Conservation (phyloP, 2,113 vertebrate species). For the Turdus rufiventris region DNA sequence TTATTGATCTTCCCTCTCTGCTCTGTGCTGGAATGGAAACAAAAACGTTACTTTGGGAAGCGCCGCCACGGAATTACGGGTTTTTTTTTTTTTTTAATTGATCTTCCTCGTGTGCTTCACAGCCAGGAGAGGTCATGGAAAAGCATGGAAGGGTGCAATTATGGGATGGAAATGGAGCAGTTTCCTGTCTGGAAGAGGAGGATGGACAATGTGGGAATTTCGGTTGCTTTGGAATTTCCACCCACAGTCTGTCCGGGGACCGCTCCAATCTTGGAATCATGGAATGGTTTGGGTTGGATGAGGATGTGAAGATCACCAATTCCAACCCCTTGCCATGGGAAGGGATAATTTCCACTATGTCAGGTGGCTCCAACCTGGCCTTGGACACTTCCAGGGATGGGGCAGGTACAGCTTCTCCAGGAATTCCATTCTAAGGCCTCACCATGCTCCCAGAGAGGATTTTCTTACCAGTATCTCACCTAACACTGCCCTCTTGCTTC, state of each 20-base stretch:
- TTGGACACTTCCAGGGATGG: neutral
- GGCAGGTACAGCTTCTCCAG: neutral
- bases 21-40: neutral
- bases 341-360: neutral
- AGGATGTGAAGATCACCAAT: neutral
- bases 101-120: neutral
- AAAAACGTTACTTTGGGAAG: neutral
- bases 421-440: neutral
- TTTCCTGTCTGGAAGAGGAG: neutral
- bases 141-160: neutral
- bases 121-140: fast-evolving
- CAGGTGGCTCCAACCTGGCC: neutral
- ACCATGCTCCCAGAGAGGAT: neutral
- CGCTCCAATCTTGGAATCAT: fast-evolving
- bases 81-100: neutral
- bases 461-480: neutral
- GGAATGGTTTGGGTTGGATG: neutral
- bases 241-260: fast-evolving
- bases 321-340: neutral
- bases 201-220: neutral
- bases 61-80: fast-evolving
- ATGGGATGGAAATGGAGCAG: fast-evolving
- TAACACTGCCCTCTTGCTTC: too few relatives aligned
- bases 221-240: neutral
- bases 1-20: neutral